Evolutionary conservation across 2,797 vertebrate species (phyloP).

Genomic region (Danio choprae): DNA sequence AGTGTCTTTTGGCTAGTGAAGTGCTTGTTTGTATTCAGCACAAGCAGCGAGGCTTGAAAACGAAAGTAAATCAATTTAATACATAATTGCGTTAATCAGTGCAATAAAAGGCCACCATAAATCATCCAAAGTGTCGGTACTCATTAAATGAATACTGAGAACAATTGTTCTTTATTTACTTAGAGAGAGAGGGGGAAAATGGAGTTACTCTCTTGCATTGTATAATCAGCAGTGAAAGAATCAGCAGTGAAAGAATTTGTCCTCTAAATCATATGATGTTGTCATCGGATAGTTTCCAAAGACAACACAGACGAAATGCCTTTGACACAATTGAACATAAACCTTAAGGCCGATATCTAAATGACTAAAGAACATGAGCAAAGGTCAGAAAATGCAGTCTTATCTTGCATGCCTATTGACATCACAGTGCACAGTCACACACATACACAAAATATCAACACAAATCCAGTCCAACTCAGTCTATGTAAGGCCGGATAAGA

Average conservation of each 20-base stretch:
- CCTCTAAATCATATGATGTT: constrained; percentile 8
- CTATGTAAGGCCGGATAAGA: constrained; percentile 18
- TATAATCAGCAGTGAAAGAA: constrained; percentile 1
- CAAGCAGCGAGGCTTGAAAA: constrained; percentile 47
- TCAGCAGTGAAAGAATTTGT: constrained; percentile 11
- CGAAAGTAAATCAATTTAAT: constrained; percentile 48
- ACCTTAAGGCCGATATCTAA: constrained; percentile 26
- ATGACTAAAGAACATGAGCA: constrained; percentile 23
- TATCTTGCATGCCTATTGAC: constrained; percentile 7
- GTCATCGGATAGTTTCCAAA: constrained; percentile 25
- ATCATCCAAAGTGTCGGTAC: neutral
- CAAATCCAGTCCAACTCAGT: neutral
- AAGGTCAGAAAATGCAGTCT: constrained; percentile 9
- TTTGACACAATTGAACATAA: constrained; percentile 44
- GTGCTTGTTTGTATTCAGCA: constrained; percentile 31
- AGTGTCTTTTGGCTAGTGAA: constrained; percentile 1
- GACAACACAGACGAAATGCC: constrained; percentile 28
- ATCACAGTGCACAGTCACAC: neutral
- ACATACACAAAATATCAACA: neutral
- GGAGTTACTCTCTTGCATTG: neutral
- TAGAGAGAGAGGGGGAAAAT: neutral
- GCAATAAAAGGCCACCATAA: constrained; percentile 7
- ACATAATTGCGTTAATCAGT: constrained; percentile 17
- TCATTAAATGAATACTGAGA: neutral
- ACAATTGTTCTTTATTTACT: neutral